Base-by-base conservation (phyloP, 2,113 vertebrate genomes). In the Eublepharis macularius region DNA sequence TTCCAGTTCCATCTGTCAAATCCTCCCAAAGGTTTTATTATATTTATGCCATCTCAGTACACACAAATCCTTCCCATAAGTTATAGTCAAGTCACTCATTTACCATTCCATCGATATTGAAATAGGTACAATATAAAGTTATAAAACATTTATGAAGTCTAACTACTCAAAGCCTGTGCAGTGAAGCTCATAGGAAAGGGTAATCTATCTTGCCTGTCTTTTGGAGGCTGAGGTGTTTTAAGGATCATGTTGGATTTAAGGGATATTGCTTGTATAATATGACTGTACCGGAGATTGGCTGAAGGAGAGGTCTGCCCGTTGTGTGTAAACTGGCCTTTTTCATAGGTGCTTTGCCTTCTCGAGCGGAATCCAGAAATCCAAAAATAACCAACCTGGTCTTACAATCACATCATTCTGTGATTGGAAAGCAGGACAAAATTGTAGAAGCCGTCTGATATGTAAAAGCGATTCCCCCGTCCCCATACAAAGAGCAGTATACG, bases 181-280 rank as follows among this genome's bases (percentile, higher is more conserved):
- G 14, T 57, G 83, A 74, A 84, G 70, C 36, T 84, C 65, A 8
- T 49, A 3, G 66, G 47, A 89, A 60, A 12, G 87, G 51, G 49
- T 85, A 87, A 89, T 91, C 85, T 74, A 45, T 88, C 43, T 73
- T 82, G 68, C 86, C 36, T 86, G 74, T 76, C 81, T 92, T 86
- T 63, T 80, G 60, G n/a, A 93, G 63, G 90, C 66, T 21, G 34
- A 91, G 73, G 81, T 93, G 66, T 84, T 84, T 92, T 86, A 87
- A 88, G 81, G 43, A 14, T 43, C 13, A 51, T 21, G 36, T 87
- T 88, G 41, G 91, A 75, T 24, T 86, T 63, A 87, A 86, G 82
- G 89, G 89, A 41, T 72, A 88, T 84, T 82, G 41, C 76, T 69
- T 88, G 36, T 74, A 2, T 81, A 74, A 57, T 81, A 2, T 76